Base-by-base conservation (phyloP, 2,888 invertebrate genomes). In the Lithophane socia region DNA sequence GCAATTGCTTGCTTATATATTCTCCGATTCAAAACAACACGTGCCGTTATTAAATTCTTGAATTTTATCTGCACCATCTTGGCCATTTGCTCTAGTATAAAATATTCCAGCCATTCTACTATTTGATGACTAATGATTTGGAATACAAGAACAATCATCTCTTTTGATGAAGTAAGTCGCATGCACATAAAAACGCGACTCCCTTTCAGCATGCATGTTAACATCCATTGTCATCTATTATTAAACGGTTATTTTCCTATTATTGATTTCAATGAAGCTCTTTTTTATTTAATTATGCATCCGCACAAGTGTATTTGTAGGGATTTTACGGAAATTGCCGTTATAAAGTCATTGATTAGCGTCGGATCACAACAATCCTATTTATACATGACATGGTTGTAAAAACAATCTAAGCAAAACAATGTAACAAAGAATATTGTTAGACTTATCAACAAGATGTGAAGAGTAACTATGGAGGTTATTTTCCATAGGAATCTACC, bases 191-290 rank as follows among this genome's bases (percentile, higher is more conserved):
- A 54, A 73, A 72, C 72, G 37, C 60, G 37, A 9, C 37, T 65
- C 37, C 63, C 37, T 77, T 61, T 77, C 64, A 74, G 74, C 74
- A 37, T 52, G 47, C 64, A 66, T 42, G 63, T 60, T 73, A 52
- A 60, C 52, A 61, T 71, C 68, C 76, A 80, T 78, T 84, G 85
- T 86, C 84, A 78, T 80, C 77, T 75, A 77, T 83, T 77, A 81
- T 84, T 81, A 79, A 68, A 79, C 80, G 24, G 68, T 77, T 63
- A 78, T 75, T 77, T 78, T 77, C 71, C 74, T 71, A 73, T 77
- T 82, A 72, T 75, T 81, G 73, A 42, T 44, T 70, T 68, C 44
- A 84, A 67, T 81, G 60, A 52, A 70, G 16, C n/a, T 47, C 10
- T 73, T 84, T 81, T 81, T 84, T 77, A 77, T 72, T 66, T 37